phyloP scores from a whole-genome alignment of 2,888 invertebrate species.

The Idaea straminata region DNA sequence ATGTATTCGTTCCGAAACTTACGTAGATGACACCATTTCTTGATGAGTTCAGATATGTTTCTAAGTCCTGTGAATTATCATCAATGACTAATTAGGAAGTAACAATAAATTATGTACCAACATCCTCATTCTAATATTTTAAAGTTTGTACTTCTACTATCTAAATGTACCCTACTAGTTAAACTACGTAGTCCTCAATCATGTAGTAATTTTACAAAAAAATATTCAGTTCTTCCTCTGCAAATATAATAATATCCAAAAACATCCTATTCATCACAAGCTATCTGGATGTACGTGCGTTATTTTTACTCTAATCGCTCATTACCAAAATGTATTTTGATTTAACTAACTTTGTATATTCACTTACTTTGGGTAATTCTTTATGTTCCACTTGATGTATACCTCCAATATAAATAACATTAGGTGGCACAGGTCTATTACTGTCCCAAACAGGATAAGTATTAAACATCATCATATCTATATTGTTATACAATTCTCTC shows the following conservation, averaged over 20 bases:
- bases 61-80: conserved; percentile 17
- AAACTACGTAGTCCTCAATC: no score
- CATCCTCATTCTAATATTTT: no score
- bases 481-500: conserved; percentile 13
- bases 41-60: conserved; percentile 22
- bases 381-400: conserved; percentile 30
- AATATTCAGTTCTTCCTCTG: no score
- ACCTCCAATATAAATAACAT: conserved; percentile 52
- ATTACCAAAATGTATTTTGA: not conserved
- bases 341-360: not conserved
- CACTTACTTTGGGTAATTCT: not conserved
- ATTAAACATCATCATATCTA: conserved; percentile 49
- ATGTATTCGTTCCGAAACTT: conserved; percentile 30
- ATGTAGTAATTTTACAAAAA: no score
- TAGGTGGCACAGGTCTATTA: conserved; percentile 48
- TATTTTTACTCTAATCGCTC: no score
- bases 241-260: no score
- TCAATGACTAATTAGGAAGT: not conserved
- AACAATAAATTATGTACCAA: not conserved
- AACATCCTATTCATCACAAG: no score
- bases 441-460: conserved; percentile 42
- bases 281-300: no score
- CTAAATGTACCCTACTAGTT: no score
- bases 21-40: conserved; percentile 24
- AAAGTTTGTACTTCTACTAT: conserved; percentile 20